Evolutionary conservation across 2,113 vertebrate genomes (phyloP).

Genomic region (Gavialis gangeticus): DNA sequence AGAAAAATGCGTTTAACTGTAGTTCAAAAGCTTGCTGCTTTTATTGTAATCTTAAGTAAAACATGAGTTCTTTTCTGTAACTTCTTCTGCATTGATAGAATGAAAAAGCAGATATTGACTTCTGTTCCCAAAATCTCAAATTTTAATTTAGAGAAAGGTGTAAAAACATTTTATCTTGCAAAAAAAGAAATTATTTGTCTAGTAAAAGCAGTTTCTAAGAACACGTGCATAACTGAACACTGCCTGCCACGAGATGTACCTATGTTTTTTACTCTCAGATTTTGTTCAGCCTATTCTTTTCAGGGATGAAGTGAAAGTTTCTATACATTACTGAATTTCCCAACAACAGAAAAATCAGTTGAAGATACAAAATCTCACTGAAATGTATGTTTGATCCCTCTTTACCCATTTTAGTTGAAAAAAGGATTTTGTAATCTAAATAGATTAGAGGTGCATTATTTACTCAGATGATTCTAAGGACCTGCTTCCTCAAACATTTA

Average conservation of each 20-base stretch:
- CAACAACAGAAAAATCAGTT: background rate
- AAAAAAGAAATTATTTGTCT: background rate
- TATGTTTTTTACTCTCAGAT: background rate
- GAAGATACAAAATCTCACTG: background rate
- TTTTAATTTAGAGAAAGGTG: background rate
- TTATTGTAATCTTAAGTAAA: background rate
- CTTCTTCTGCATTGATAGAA: background rate
- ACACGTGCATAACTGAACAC: background rate
- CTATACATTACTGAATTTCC: background rate
- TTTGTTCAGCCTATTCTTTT: background rate
- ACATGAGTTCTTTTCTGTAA: background rate
- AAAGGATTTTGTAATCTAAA: background rate
- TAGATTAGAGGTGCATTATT: fast-evolving
- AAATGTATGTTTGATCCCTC: no score
- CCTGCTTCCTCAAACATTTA: background rate
- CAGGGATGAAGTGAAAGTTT: background rate
- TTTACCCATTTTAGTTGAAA: no score
- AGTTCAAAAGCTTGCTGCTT: background rate
- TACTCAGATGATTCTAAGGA: background rate
- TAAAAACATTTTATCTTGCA: background rate
- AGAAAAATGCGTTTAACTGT: background rate
- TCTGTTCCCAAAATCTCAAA: background rate
- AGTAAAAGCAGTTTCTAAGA: background rate
- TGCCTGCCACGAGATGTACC: no score
- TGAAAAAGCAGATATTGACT: background rate